These are phyloP conservation scores for Ceratosolen fusciceps DNA, from an alignment of 1,140 invertebrate genomes.

Conservation along the genomic window DNA sequence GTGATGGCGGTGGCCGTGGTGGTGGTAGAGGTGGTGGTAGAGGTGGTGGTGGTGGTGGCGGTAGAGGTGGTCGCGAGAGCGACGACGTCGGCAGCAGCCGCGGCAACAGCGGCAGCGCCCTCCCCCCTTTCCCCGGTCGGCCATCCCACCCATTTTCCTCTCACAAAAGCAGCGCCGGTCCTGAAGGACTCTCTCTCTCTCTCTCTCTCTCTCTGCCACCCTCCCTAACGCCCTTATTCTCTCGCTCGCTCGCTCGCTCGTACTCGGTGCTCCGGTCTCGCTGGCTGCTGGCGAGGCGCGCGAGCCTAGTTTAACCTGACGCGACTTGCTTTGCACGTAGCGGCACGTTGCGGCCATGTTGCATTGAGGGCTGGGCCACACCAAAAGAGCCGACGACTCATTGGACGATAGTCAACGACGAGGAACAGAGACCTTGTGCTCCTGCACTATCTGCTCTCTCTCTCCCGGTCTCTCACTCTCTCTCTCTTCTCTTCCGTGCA, in stretches of 20 bases:
- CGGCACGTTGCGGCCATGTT: conserved; percentile 67
- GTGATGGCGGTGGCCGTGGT: too few relatives aligned
- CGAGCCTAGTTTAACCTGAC: conserved; percentile 60
- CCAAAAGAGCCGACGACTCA: conserved; percentile 66
- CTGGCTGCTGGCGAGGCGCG: not conserved
- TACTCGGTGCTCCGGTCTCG: not conserved
- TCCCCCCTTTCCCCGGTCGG: not conserved
- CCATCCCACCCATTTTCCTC: conserved; percentile 57
- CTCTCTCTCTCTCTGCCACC: not conserved
- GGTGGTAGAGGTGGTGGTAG: too few relatives aligned
- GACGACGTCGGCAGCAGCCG: not conserved
- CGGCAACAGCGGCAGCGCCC: too few relatives aligned
- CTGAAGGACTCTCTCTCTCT: conserved; percentile 55
- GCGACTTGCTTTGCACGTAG: conserved; percentile 62
- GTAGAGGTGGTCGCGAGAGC: too few relatives aligned
- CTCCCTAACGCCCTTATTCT: too few relatives aligned
- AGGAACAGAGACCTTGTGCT: conserved; percentile 7
- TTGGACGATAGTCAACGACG: conserved; percentile 58
- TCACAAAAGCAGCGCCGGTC: conserved; percentile 55
- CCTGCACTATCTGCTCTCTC: not conserved
- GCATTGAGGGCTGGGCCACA: conserved; percentile 67
- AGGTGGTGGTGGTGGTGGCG: too few relatives aligned
- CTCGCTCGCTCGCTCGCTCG: not conserved
- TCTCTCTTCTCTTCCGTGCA: not conserved
- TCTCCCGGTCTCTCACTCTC: not conserved